Conservation (phyloP, 2,113 vertebrate genomes). For the Pungitius pungitius region DNA sequence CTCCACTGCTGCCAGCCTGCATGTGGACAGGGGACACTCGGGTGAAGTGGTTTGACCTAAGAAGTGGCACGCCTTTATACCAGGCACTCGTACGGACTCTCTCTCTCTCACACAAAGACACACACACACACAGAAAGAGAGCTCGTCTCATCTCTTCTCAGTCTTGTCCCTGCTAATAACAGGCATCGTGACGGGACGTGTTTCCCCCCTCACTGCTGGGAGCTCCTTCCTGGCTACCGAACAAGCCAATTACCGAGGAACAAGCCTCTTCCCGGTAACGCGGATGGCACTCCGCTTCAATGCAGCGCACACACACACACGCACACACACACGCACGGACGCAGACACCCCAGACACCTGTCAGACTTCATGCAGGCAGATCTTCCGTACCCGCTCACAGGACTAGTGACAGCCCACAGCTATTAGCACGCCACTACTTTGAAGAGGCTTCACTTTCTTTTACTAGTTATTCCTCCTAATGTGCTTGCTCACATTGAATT, state of each 20-base stretch:
- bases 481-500: conserved; percentile 73
- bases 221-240: conserved; percentile 78
- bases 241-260: conserved; percentile 83
- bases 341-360: conserved; percentile 72
- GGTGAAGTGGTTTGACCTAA: conserved; percentile 64
- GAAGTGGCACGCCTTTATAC: conserved; percentile 50
- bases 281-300: conserved; percentile 71
- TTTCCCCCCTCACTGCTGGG: conserved; percentile 79
- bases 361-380: conserved; percentile 75
- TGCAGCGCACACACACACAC: no score
- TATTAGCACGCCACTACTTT: conserved; percentile 79
- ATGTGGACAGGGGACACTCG: conserved; percentile 65
- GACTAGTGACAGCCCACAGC: conserved; percentile 80
- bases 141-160: conserved; percentile 70
- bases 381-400: conserved; percentile 71
- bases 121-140: conserved; percentile 38
- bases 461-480: conserved; percentile 80
- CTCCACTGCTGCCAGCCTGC: conserved; percentile 49
- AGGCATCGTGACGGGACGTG: conserved; percentile 79
- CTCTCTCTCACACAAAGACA: conserved; percentile 16
- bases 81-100: conserved; percentile 60
- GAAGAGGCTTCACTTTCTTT: conserved; percentile 79
- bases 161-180: conserved; percentile 80
- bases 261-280: conserved; percentile 80
- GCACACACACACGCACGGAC: conserved; percentile 56